Conservation (phyloP, 2,888 invertebrate genomes). For the Notocelia uddmanniana region DNA sequence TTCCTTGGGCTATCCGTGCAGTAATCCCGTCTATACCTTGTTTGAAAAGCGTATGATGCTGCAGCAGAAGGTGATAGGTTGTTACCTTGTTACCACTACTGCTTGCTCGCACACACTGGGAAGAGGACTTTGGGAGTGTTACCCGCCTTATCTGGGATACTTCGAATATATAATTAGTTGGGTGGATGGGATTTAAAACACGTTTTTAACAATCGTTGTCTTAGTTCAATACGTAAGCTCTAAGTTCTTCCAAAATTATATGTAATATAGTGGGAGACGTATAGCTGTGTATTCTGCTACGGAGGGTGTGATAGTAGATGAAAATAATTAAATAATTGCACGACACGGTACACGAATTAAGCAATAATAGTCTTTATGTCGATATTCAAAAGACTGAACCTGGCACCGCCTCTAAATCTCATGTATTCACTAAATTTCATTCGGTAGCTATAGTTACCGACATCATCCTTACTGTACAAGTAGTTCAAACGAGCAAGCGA, state of each 20-base stretch:
- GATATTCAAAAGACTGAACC: not conserved
- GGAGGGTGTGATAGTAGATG: not conserved
- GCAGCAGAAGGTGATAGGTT: conserved; percentile 96
- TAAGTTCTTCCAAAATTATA: not conserved
- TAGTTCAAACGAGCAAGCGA: not conserved
- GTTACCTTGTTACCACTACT: conserved; percentile 84
- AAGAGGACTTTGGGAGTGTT: conserved; percentile 52
- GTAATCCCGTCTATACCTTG: too few species aligned
- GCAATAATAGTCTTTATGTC: not conserved
- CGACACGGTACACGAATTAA: not conserved
- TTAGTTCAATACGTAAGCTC: not conserved
- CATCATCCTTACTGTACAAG: not conserved
- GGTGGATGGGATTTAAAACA: not conserved
- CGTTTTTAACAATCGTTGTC: too few species aligned
- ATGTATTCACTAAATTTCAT: not conserved
- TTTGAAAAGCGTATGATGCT: conserved; percentile 91
- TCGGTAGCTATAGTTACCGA: not conserved
- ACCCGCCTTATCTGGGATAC: too few species aligned
- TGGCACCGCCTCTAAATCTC: not conserved
- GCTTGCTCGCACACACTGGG: conserved; percentile 74
- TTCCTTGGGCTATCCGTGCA: too few species aligned
- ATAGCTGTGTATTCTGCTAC: not conserved
- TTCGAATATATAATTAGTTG: too few species aligned
- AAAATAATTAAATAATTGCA: not conserved
- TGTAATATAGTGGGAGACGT: not conserved